These are phyloP conservation scores for Amphimedon queenslandica DNA, from an alignment of 37 sponge, comb jelly and placozoan genomes.

Conservation along the genomic window DNA sequence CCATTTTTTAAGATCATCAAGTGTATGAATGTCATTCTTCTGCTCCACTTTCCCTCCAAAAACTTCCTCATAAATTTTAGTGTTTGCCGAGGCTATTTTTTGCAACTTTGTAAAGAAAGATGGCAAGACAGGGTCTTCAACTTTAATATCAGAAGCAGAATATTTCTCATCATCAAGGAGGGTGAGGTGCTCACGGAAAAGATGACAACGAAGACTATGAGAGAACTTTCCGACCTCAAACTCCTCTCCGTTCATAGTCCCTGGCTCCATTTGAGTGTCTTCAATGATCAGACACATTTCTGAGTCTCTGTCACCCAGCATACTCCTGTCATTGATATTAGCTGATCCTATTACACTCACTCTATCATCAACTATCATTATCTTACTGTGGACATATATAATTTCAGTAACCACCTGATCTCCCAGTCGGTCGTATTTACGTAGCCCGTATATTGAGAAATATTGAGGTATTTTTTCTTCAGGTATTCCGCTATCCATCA, in stretches of 20 bases:
- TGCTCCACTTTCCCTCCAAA: no score
- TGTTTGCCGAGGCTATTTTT: no score
- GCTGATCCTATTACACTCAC: slow-evolving; percentile 68
- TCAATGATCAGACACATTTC: slow-evolving; percentile 49
- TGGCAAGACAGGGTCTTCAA: no score
- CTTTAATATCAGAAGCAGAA: no score
- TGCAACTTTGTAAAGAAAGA: no score
- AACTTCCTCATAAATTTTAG: no score
- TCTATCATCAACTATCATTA: slow-evolving; percentile 66
- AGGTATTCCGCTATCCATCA: slow-evolving; percentile 19
- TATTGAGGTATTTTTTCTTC: slow-evolving; percentile 29
- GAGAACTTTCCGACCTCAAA: slow-evolving; percentile 54
- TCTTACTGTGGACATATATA: slow-evolving; percentile 66
- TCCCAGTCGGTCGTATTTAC: slow-evolving; percentile 56
- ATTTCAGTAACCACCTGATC: slow-evolving; percentile 63
- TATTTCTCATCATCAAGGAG: no score
- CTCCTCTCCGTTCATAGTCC: slow-evolving; percentile 43
- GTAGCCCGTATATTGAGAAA: slow-evolving; percentile 56
- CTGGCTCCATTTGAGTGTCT: slow-evolving; percentile 46
- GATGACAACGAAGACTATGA: slow-evolving; percentile 43
- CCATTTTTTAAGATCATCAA: no score
- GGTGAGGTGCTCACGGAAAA: no score
- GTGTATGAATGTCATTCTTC: no score
- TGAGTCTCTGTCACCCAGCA: slow-evolving; percentile 66
- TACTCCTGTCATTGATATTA: slow-evolving; percentile 70